A percentile compares a stretch with the other conserved stretches of the same genome.
phyloP scores from a whole-genome alignment of 2,797 vertebrate species.

The Hoplostethus atlanticus region DNA sequence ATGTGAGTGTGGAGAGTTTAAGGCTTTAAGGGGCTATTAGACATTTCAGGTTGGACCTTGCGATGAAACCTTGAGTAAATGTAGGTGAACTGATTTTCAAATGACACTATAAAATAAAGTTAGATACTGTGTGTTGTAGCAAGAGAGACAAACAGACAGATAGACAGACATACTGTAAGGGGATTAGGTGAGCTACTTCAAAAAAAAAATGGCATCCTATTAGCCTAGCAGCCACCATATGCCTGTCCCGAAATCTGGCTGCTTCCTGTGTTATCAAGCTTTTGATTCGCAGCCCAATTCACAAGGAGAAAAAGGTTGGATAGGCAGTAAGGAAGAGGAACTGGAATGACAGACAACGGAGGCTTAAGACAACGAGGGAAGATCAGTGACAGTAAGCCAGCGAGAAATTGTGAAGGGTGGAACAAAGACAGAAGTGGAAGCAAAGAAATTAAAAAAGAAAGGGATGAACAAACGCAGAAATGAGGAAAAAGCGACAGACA shows the following conservation, averaged over 20 bases:
- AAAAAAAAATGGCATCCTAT: background rate
- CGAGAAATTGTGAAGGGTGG: conserved; percentile 33
- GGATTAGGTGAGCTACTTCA: background rate
- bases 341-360: conserved; percentile 33
- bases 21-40: conserved; percentile 8
- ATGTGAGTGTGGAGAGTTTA: conserved; percentile 31
- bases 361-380: conserved; percentile 37
- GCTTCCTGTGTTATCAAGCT: background rate
- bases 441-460: conserved; percentile 38
- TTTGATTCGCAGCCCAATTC: conserved; percentile 28
- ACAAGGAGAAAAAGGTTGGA: background rate
- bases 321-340: conserved; percentile 22
- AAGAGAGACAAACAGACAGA: background rate
- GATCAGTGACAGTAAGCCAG: conserved; percentile 34
- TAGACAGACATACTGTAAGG: background rate
- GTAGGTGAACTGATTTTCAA: conserved; percentile 26
- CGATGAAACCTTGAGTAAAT: conserved; percentile 2
- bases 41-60: background rate
- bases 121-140: background rate
- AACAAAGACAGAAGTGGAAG: conserved; percentile 42
- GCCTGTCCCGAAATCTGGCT: conserved; percentile 3
- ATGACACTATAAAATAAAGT: conserved; percentile 11
- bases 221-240: background rate
- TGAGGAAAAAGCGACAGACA: conserved; percentile 8
- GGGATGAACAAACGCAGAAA: conserved; percentile 30